Percentiles rank a stretch among this genome's conserved stretches.
phyloP scores from a whole-genome alignment of 2,113 vertebrate genomes.

The Chionis minor region DNA sequence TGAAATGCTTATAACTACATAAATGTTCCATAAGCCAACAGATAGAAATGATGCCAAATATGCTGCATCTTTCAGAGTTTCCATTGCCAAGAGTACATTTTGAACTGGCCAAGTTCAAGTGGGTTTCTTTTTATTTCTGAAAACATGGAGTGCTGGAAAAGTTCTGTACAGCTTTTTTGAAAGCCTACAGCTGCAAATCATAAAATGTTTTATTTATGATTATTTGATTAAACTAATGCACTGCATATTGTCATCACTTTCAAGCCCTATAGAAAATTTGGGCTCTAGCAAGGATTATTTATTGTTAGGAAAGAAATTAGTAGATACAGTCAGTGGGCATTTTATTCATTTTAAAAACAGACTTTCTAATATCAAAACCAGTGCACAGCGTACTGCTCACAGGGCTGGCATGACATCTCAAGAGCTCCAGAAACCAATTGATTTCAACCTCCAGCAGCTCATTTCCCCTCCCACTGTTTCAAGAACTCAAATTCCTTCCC shows the following conservation, averaged over 20 bases:
- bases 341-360: not conserved
- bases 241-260: not conserved
- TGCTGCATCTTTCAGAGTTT: not conserved
- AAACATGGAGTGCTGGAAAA: not conserved
- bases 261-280: not conserved
- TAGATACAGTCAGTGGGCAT: not conserved
- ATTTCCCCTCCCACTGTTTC: not conserved
- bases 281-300: not conserved
- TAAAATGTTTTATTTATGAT: slow-evolving; percentile 3
- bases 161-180: not conserved
- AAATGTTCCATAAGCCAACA: not conserved
- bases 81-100: not conserved
- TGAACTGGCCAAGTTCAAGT: not conserved
- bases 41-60: not conserved
- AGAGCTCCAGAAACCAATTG: not conserved
- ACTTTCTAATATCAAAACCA: not conserved
- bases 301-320: not conserved
- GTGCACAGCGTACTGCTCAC: not conserved
- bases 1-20: not conserved
- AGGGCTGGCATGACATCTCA: not conserved
- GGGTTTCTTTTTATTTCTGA: not conserved
- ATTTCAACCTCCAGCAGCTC: not conserved
- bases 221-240: not conserved
- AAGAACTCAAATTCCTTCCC: not conserved
- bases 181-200: not conserved